A percentile compares a stretch with the other conserved stretches of the same genome.
These are phyloP conservation scores for Dasysyrphus tricinctus DNA, from an alignment of 2,888 invertebrate genomes.

Conservation along the genomic window DNA sequence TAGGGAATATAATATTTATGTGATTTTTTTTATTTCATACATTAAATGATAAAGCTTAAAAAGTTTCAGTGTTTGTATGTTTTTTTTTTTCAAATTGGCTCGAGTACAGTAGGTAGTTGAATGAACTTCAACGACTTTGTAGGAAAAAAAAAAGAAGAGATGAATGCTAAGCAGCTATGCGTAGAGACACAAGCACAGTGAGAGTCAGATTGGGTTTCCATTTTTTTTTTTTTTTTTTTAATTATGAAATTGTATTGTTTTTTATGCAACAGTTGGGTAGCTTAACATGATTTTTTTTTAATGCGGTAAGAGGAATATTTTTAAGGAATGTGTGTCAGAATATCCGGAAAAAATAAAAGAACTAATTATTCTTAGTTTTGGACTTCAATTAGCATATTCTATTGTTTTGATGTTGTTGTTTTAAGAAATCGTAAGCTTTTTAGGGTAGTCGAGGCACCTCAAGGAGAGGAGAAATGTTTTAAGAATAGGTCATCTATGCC, in stretches of 20 bases:
- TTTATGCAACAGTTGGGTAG: slow-evolving; percentile 59
- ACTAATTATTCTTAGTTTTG: slow-evolving; percentile 9
- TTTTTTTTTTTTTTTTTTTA: slow-evolving; percentile 27
- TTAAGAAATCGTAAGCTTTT: neutral
- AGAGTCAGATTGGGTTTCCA: slow-evolving; percentile 12
- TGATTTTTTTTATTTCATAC: slow-evolving; percentile 15
- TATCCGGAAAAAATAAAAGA: slow-evolving; percentile 29
- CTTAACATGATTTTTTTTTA: neutral
- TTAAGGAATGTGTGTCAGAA: slow-evolving; percentile 44
- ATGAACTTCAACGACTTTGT: slow-evolving; percentile 47
- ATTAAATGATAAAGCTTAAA: slow-evolving; percentile 44
- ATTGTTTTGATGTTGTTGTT: slow-evolving; percentile 13
- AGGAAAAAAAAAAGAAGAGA: neutral
- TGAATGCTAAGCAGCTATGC: slow-evolving; percentile 50
- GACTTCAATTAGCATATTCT: slow-evolving; percentile 25
- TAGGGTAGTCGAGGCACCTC: neutral
- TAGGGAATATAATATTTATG: slow-evolving; percentile 46
- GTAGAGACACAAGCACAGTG: slow-evolving; percentile 14
- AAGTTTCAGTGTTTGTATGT: slow-evolving; percentile 46
- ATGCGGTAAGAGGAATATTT: slow-evolving; percentile 13
- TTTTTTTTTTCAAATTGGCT: slow-evolving; percentile 26
- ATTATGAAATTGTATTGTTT: slow-evolving; percentile 53
- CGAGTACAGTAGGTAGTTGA: slow-evolving; percentile 51
- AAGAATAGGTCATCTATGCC: neutral
- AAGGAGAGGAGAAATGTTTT: neutral